A percentile compares a stretch with the other conserved stretches of the same genome.
Evolutionary conservation across 2,888 invertebrate genomes (phyloP).

Genomic region (Unio pictorum): DNA sequence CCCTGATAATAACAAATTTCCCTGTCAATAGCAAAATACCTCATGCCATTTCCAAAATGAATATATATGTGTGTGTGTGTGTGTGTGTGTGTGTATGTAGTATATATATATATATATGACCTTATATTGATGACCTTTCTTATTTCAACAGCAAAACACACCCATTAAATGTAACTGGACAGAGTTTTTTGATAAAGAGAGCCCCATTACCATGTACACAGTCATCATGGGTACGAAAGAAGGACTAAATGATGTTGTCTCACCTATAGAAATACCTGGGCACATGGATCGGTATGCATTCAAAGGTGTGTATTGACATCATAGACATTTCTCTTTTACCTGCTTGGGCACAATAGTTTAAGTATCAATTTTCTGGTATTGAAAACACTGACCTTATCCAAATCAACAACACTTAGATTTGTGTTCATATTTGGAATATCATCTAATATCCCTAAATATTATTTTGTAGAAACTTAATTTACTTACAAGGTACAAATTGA

Average conservation of each 20-base stretch:
- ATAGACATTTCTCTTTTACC: constrained; percentile 9
- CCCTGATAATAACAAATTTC: no score
- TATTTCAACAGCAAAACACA: constrained; percentile 11
- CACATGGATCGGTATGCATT: neutral
- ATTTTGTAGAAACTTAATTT: neutral
- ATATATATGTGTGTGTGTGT: no score
- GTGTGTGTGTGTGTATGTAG: no score
- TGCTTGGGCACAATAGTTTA: neutral
- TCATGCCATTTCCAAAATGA: no score
- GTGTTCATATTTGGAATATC: no score
- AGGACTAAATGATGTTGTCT: constrained; percentile 23
- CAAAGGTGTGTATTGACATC: constrained; percentile 5
- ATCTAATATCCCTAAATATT: no score
- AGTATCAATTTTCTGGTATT: no score
- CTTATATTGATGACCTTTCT: no score
- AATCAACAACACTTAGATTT: no score
- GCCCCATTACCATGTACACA: constrained; percentile 26
- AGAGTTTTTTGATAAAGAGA: constrained; percentile 39
- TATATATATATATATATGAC: no score
- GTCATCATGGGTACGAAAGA: constrained; percentile 27
- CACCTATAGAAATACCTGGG: constrained; percentile 13
- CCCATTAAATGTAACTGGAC: constrained; percentile 38
- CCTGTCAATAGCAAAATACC: no score
- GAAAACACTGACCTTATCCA: no score
- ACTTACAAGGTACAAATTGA: neutral